phyloP scores from a whole-genome alignment of 1,140 invertebrate genomes.

The Drosophila grimshawi region DNA sequence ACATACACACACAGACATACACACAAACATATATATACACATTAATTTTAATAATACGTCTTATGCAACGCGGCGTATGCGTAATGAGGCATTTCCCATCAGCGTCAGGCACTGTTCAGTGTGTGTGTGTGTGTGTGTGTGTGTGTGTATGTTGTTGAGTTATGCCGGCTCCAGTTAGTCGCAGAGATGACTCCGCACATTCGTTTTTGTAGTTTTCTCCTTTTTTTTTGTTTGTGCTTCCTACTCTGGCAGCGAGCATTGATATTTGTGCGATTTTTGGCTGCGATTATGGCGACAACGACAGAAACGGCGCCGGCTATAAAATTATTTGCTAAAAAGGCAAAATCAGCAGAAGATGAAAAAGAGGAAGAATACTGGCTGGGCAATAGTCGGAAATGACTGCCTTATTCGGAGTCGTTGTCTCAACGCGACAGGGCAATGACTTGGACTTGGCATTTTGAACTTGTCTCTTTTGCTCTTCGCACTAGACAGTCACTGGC shows the following conservation, averaged over 20 bases:
- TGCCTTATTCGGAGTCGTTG: slow-evolving; percentile 44
- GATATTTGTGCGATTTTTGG: slow-evolving; percentile 42
- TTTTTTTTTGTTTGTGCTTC: slow-evolving; percentile 26
- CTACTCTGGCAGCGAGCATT: slow-evolving; percentile 15
- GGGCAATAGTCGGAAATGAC: slow-evolving; percentile 38
- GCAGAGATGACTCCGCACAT: slow-evolving; percentile 69
- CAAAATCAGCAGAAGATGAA: neutral
- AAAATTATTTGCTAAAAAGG: slow-evolving; percentile 13
- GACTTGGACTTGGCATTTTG: slow-evolving; percentile 41
- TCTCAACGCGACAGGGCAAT: slow-evolving; percentile 36
- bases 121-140: slow-evolving; percentile 19
- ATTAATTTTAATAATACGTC: slow-evolving; percentile 26
- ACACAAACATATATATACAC: neutral
- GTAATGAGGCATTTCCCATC: slow-evolving; percentile 29
- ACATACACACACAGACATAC: neutral
- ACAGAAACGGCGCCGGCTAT: slow-evolving; percentile 35
- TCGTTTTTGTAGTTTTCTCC: slow-evolving; percentile 27
- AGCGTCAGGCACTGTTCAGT: slow-evolving; percentile 17
- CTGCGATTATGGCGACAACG: slow-evolving; percentile 33
- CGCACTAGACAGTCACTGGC: slow-evolving; percentile 10
- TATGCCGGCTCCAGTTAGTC: slow-evolving; percentile 79
- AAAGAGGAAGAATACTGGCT: neutral
- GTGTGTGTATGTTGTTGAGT: slow-evolving; percentile 44
- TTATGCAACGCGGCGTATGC: slow-evolving; percentile 41
- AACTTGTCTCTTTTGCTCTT: slow-evolving; percentile 17